Evolutionary conservation across 1,140 invertebrate species (phyloP).

Genomic region (Drosophila serrata): DNA sequence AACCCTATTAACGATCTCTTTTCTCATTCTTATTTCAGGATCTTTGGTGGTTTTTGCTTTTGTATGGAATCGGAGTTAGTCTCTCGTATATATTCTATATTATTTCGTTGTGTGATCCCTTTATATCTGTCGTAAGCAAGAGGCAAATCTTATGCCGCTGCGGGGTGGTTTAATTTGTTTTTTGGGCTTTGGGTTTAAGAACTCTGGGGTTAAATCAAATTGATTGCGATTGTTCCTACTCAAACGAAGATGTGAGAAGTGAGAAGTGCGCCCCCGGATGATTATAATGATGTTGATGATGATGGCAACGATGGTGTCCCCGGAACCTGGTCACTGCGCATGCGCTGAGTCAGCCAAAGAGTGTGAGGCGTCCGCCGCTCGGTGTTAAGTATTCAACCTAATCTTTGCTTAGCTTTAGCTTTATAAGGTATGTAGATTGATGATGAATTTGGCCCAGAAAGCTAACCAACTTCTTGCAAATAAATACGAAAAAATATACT

Average conservation of each 20-base stretch:
- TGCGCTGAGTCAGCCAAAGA: conserved; percentile 44
- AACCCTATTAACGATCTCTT: conserved; percentile 82
- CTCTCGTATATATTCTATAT: conserved; percentile 36
- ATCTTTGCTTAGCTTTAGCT: conserved; percentile 58
- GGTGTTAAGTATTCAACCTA: conserved; percentile 75
- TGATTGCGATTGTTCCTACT: conserved; percentile 2
- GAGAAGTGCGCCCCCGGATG: conserved; percentile 5
- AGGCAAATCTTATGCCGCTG: background rate
- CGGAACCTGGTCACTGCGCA: conserved; percentile 46
- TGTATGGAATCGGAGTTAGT: conserved; percentile 24
- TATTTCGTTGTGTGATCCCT: conserved; percentile 40
- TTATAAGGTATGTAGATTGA: conserved; percentile 78
- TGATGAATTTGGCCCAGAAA: conserved; percentile 40
- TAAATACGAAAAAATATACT: conserved; percentile 65
- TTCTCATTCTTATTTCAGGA: conserved; percentile 57
- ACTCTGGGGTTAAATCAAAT: background rate
- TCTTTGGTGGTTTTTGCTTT: conserved; percentile 75
- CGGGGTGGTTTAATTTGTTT: conserved; percentile 41
- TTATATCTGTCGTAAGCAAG: conserved; percentile 1
- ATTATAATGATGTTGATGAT: conserved; percentile 1
- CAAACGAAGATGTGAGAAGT: background rate
- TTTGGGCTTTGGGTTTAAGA: conserved; percentile 20
- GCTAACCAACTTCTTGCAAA: conserved; percentile 48
- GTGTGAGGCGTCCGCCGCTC: conserved; percentile 25
- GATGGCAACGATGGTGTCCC: background rate